phyloP scores from a whole-genome alignment of 1,140 invertebrate species.

The Dendrolimus punctatus region DNA sequence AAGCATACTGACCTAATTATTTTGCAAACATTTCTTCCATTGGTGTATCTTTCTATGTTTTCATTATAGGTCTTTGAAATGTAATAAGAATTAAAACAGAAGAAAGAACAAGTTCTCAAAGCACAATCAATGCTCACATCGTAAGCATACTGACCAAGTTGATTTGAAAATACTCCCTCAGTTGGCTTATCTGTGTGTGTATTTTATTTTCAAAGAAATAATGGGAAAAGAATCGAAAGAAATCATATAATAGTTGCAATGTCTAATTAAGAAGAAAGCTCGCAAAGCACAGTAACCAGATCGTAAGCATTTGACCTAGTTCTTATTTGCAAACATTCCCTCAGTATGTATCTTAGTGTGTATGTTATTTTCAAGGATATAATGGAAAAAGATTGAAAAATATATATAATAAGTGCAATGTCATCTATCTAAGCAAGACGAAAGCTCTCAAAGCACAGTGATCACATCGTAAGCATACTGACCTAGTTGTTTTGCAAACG shows the following conservation, averaged over 20 bases:
- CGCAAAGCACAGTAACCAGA: too few relatives aligned
- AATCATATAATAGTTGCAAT: too few relatives aligned
- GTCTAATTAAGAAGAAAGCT: too few relatives aligned
- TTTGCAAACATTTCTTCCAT: conserved; percentile 2
- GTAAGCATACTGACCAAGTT: conserved; percentile 1
- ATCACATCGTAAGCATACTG: background rate
- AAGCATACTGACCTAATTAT: conserved; percentile 4
- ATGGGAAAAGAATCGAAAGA: too few relatives aligned
- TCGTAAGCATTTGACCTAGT: too few relatives aligned
- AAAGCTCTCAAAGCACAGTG: conserved; percentile 1
- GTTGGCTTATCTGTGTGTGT: too few relatives aligned
- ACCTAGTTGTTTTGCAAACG: conserved; percentile 5
- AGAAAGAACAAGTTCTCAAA: background rate
- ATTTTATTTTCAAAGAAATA: too few relatives aligned
- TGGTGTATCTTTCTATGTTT: conserved; percentile 40
- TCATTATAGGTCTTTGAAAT: too few relatives aligned
- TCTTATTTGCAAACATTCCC: too few relatives aligned
- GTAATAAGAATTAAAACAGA: too few relatives aligned
- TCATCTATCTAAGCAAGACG: background rate
- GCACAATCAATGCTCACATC: background rate
- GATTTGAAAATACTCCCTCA: too few relatives aligned
- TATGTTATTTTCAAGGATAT: background rate
- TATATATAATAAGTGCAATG: background rate
- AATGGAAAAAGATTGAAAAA: conserved; percentile 1
- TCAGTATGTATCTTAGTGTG: too few relatives aligned